Base-by-base conservation (phyloP, 2,113 vertebrate genomes). In the Poecile atricapillus region DNA sequence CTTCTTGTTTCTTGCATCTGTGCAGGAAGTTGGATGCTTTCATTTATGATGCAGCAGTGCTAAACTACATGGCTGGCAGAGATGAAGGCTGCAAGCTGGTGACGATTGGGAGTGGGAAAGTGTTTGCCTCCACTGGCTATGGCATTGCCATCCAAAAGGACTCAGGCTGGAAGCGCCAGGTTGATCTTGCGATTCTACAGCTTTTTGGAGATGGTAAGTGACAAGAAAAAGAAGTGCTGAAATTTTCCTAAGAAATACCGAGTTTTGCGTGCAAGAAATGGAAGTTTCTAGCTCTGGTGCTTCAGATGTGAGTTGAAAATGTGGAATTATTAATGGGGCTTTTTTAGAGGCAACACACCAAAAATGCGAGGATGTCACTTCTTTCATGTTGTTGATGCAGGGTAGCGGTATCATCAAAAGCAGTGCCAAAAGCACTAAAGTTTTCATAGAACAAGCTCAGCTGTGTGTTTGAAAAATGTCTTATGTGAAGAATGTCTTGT, bases 81-180 rank as follows among this genome's bases (percentile, higher is more conserved):
- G 99, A 99, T 41, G 99, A 99, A 98, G 99, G 99, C 94, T 99
- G 99, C 90, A 99, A 99, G 94, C 98, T 99, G 95, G 99, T 99
- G 95, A 99, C 99, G 1, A 99, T 99, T 77, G 99, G 99, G 92
- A 99, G 99, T 10, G 99, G 99, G 79, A 99, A 99, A 97, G 99
- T 99, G 83, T 99, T 99, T 53, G 99, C 99, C 82, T 99, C 99
- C 70, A 99, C 99, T 1, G 99, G 99, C 13, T 99, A 99, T 46
- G 99, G 99, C 89, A 99, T 99, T 87, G 99, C 99, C 97, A 99
- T 99, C 97, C 99, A 99, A 93, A 99, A 99, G 96, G 99, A 99
- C 95, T 99, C 99, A 3, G 98, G 98, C 31, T 99, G 99, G 99
- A 99, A 99, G 96, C 99, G 99, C 69, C 99, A 99, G 46, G 99